Conservation (phyloP, 2,888 invertebrate species). For the Drosophila diplacantha region DNA sequence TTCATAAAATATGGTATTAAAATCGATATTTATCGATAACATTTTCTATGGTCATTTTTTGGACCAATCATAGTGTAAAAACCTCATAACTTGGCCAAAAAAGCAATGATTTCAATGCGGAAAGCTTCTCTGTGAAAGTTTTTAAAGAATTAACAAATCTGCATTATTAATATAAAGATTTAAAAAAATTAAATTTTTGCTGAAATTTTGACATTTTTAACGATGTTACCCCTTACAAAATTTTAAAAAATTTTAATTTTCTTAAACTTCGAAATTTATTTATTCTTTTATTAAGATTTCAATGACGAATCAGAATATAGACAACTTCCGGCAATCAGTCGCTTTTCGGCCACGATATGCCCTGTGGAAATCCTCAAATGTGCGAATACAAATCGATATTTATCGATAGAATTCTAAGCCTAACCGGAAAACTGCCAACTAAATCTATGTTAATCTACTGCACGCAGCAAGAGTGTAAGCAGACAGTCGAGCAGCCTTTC, state of each 20-base stretch:
- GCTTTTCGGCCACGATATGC: background rate
- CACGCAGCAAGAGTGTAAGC: background rate
- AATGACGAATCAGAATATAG: background rate
- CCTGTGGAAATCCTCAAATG: background rate
- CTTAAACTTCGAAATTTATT: accelerated
- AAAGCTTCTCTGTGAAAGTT: background rate
- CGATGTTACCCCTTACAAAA: background rate
- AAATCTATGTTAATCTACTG: too few relatives aligned
- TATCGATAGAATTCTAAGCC: too few relatives aligned
- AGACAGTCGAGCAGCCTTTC: background rate
- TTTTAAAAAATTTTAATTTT: background rate
- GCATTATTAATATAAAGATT: background rate
- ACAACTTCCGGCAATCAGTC: accelerated
- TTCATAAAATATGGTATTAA: too few relatives aligned
- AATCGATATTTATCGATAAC: background rate
- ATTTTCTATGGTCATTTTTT: background rate
- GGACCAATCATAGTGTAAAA: background rate
- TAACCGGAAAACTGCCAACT: too few relatives aligned
- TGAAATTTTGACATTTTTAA: background rate
- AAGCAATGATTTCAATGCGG: background rate
- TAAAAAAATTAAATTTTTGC: background rate
- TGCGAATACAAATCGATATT: background rate
- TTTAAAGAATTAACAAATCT: background rate
- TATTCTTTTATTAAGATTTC: background rate
- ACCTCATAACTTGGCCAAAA: background rate